Conservation (phyloP, 2,113 vertebrate species). For the Ciconia boyciana region DNA sequence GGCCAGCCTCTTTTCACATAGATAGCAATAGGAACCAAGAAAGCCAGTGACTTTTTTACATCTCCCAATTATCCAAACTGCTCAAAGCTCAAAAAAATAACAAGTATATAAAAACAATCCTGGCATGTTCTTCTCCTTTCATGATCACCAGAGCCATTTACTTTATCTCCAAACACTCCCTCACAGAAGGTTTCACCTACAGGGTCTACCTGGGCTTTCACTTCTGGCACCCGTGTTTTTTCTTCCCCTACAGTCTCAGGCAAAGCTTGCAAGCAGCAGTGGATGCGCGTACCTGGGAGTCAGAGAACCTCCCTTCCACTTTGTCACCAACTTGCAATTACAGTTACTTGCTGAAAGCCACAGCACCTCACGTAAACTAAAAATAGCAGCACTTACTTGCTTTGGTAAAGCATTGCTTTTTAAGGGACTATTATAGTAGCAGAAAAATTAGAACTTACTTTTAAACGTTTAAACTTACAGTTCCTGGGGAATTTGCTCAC, state of each 20-base stretch:
- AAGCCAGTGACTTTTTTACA: not conserved
- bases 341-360: not conserved
- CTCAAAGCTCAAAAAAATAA: not conserved
- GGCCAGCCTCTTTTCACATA: not conserved
- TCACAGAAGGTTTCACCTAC: not conserved
- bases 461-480: not conserved
- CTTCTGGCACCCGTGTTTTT: not conserved
- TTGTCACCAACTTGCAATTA: not conserved
- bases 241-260: not conserved
- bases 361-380: not conserved
- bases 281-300: not conserved
- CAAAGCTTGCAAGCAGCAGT: not conserved
- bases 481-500: not conserved
- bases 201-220: not conserved
- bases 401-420: not conserved
- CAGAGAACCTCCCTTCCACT: not conserved
- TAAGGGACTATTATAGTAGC: not conserved
- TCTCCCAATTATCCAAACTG: not conserved
- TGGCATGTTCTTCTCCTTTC: not conserved
- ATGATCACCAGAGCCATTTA: not conserved
- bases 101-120: not conserved
- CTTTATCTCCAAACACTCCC: not conserved
- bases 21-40: not conserved
- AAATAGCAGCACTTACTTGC: not conserved
- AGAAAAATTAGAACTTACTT: slow-evolving; percentile 21